Conservation (phyloP, 2,888 invertebrate genomes). For the Melinaea menophilus region DNA sequence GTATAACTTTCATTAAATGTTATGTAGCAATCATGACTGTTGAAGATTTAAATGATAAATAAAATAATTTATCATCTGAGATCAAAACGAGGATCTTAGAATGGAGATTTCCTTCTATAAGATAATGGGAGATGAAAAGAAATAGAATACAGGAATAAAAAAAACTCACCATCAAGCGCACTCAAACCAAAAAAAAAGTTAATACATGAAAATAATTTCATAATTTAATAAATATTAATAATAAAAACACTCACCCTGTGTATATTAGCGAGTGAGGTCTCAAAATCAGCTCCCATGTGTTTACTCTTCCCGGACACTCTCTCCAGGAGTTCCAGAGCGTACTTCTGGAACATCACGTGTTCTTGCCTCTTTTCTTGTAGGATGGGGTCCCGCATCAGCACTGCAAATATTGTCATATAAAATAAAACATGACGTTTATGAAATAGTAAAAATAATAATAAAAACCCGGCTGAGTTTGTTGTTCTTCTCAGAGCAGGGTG, state of each 20-base stretch:
- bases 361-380: slow-evolving; percentile 97
- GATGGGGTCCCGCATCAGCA: slow-evolving; percentile 96
- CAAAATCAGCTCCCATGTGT: slow-evolving; percentile 86
- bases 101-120: no score
- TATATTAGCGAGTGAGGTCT: slow-evolving; percentile 92
- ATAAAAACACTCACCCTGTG: slow-evolving; percentile 81
- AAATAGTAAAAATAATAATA: not conserved
- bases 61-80: no score
- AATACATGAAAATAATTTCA: not conserved
- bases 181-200: not conserved
- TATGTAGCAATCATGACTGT: not conserved
- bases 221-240: not conserved
- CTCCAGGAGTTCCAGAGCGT: slow-evolving; percentile 93
- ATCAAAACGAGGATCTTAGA: no score
- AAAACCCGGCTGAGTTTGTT: no score
- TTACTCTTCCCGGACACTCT: slow-evolving; percentile 94
- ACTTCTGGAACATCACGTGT: slow-evolving; percentile 96
- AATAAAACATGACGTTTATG: no score
- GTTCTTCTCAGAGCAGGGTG: no score
- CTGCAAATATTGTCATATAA: slow-evolving; percentile 59
- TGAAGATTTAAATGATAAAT: no score
- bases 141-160: no score
- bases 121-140: no score
- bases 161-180: no score
- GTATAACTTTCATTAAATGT: not conserved